Conservation (phyloP, 2,797 vertebrate genomes). For the Pelobates cultripes region DNA sequence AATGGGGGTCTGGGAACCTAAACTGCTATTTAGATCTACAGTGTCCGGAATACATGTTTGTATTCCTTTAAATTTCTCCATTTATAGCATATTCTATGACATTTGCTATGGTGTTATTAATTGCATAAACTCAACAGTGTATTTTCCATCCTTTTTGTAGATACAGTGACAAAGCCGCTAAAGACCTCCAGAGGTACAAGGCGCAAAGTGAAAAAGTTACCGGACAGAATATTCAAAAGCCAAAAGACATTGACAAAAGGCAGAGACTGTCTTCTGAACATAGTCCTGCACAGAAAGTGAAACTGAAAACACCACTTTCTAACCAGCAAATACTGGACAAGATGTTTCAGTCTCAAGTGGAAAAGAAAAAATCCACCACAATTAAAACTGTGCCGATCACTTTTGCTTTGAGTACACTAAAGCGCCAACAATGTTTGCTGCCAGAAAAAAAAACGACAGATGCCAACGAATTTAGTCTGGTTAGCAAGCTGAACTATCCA, state of each 20-base stretch:
- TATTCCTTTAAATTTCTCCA: too few species aligned
- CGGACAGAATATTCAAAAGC: constrained; percentile 60
- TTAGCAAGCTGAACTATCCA: constrained; percentile 84
- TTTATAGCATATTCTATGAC: too few species aligned
- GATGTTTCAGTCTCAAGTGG: constrained; percentile 77
- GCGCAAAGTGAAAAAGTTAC: constrained; percentile 73
- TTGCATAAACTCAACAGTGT: too few species aligned
- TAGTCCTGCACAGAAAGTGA: constrained; percentile 72
- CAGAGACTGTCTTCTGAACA: constrained; percentile 45
- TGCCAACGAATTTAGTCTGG: constrained; percentile 73
- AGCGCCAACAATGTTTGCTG: constrained; percentile 70
- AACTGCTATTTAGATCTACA: too few species aligned
- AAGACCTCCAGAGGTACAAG: constrained; percentile 79
- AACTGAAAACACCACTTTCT: constrained; percentile 76
- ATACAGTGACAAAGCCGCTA: constrained; percentile 85
- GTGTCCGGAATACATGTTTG: too few species aligned
- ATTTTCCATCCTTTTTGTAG: constrained; percentile 64
- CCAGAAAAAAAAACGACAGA: constrained; percentile 62
- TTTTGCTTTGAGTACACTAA: constrained; percentile 82
- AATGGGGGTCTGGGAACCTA: too few species aligned
- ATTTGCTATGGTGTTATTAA: too few species aligned
- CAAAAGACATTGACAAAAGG: constrained; percentile 64
- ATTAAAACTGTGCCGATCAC: constrained; percentile 71
- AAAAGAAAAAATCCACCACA: constrained; percentile 70
- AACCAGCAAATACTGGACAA: constrained; percentile 87